Base-by-base conservation (phyloP, 1,140 invertebrate species). In the Coelopa frigida region DNA sequence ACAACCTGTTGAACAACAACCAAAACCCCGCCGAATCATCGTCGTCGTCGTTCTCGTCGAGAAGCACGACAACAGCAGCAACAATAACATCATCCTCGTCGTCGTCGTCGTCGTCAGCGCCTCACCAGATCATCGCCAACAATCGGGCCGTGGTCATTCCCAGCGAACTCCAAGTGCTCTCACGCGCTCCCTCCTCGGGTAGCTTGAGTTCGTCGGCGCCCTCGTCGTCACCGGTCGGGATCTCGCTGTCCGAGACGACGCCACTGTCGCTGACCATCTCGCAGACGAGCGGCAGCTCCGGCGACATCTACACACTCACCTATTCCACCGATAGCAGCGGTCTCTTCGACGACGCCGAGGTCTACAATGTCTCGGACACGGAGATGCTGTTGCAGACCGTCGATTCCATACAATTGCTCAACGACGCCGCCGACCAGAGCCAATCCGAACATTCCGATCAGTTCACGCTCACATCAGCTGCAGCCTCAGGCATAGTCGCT, bases 361-460 rank as follows among this genome's bases (percentile, higher is more conserved):
- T 88, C 1, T 88, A 85, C 51, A 85, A 82, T 54, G 81, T 84
- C 1, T 79, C 79, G 20, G 82, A 85, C 50, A 80, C 78, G 21
- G 69, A 71, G 14, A 82, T 85, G 65, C 64, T 85, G 26, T 65
- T 85, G 18, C 82, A 85, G 54, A 66, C 64, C 4, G 76, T 78
- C 18, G 77, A 78, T 60, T 75, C 80, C 4, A 75, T 78, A 50
- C 81, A 88, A 59, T 74, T 89, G 44, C 72, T 85, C 2, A 80
- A 83, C 51, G 78, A 79, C 14, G 76, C 79, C 44, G 68, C 70
- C 29, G 70, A 72, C 17, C 62, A 85, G 78, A 83, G 56, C 78
- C 86, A 61, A 37, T 55, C 42, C 38, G 62, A 66, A 66, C 62
- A 65, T 65, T 62, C 62, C 59, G 62, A 66, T 44, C 53, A 65